phyloP scores from a whole-genome alignment of 35 echinoderm and acorn worm genomes.

The Lytechinus variegatus region DNA sequence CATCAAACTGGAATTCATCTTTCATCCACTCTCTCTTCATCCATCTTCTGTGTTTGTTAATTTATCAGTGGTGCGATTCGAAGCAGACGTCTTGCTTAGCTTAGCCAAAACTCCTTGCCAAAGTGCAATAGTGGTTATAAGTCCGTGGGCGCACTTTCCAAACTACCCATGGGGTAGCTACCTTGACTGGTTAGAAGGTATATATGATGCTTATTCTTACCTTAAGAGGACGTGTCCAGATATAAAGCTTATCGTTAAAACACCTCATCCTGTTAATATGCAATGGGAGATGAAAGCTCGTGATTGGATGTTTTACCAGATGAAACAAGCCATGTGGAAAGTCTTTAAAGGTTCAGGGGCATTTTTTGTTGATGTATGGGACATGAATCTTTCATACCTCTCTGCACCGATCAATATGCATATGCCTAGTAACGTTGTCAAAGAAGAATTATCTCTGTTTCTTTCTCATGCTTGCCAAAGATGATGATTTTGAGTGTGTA shows the following conservation, averaged over 20 bases:
- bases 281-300: conserved; percentile 34
- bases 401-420: conserved; percentile 64
- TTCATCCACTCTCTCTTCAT: conserved; percentile 34
- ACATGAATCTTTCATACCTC: conserved; percentile 69
- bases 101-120: conserved; percentile 43
- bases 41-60: conserved; percentile 32
- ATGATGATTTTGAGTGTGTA: not conserved
- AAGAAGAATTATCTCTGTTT: conserved; percentile 62
- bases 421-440: conserved; percentile 66
- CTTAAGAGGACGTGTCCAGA: conserved; percentile 61
- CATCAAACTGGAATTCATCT: conserved; percentile 40
- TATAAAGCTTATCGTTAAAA: conserved; percentile 64
- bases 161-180: conserved; percentile 62
- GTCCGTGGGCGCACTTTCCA: conserved; percentile 70
- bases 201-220: conserved; percentile 40
- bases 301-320: conserved; percentile 64
- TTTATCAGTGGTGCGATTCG: conserved; percentile 50
- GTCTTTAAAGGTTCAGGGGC: conserved; percentile 61
- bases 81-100: conserved; percentile 55
- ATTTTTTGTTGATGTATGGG: conserved; percentile 68
- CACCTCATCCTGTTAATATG: conserved; percentile 56
- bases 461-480: conserved; percentile 58
- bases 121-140: conserved; percentile 63
- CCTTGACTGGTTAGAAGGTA: conserved; percentile 52
- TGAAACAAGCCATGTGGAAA: conserved; percentile 48